These are phyloP conservation scores for Labroides dimidiatus DNA, from an alignment of 2,797 vertebrate genomes.

Conservation along the genomic window DNA sequence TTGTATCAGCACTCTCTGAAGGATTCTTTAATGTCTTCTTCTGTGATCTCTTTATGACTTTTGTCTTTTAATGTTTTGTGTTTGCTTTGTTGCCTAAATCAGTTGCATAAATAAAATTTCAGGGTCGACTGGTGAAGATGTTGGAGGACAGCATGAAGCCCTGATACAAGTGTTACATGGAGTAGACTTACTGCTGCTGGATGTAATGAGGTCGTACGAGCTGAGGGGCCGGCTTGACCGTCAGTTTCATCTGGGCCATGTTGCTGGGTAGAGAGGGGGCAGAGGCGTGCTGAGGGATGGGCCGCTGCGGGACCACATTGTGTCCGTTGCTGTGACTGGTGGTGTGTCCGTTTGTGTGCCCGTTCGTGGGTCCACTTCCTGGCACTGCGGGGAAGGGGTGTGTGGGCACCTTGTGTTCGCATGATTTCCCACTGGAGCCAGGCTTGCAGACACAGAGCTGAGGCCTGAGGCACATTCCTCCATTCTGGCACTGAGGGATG, in stretches of 20 bases:
- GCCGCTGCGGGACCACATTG: constrained; percentile 81
- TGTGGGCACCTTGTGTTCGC: constrained; percentile 85
- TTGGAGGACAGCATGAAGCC: not conserved
- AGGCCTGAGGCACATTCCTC: constrained; percentile 96
- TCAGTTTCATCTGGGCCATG: constrained; percentile 91
- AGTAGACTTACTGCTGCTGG: constrained; percentile 91
- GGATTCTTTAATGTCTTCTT: too few species aligned
- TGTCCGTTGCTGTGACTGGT: constrained; percentile 67
- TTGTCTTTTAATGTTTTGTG: too few species aligned
- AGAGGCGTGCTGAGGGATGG: constrained; percentile 87
- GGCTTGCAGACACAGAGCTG: constrained; percentile 96
- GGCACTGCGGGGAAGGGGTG: constrained; percentile 78
- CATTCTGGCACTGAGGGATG: constrained; percentile 94
- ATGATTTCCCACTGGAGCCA: constrained; percentile 92
- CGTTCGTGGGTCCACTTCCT: constrained; percentile 69
- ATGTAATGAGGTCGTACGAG: constrained; percentile 85
- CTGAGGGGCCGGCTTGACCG: constrained; percentile 89
- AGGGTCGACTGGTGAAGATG: too few species aligned
- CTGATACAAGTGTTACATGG: not conserved
- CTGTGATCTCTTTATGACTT: too few species aligned
- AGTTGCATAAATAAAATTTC: too few species aligned
- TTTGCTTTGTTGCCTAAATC: too few species aligned
- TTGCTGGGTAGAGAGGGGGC: constrained; percentile 75
- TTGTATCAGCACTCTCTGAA: too few species aligned
- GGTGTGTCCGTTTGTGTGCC: constrained; percentile 63